These are phyloP conservation scores for Brachionus angularis DNA, from an alignment of 1,140 invertebrate species.

Conservation along the genomic window DNA sequence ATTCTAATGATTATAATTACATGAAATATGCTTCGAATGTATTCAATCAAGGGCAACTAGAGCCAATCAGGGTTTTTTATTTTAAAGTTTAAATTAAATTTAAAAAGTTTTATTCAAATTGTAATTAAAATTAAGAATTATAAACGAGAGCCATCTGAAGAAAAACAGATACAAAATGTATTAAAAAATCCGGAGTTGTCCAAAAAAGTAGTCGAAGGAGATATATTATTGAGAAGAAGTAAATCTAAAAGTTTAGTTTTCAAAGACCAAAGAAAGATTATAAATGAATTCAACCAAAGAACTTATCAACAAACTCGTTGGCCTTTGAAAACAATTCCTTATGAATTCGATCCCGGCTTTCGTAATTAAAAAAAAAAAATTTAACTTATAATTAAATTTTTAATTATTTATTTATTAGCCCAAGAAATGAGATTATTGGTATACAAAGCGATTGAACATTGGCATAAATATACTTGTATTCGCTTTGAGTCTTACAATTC, in stretches of 20 bases:
- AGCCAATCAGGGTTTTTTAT: slow-evolving; percentile 1
- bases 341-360: slow-evolving; percentile 28
- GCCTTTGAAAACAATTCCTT: slow-evolving; percentile 42
- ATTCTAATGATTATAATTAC: no score
- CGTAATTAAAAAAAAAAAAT: slow-evolving; percentile 6
- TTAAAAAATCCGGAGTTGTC: not conserved
- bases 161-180: slow-evolving; percentile 25
- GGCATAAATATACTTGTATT: slow-evolving; percentile 39
- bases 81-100: no score
- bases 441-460: slow-evolving; percentile 17
- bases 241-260: not conserved
- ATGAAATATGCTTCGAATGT: no score
- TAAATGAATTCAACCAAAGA: not conserved
- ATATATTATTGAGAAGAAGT: not conserved
- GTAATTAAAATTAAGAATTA: no score
- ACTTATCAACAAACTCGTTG: slow-evolving; percentile 7
- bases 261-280: slow-evolving; percentile 23
- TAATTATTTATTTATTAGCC: slow-evolving; percentile 4
- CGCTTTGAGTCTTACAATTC: slow-evolving; percentile 44
- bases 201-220: slow-evolving; percentile 9
- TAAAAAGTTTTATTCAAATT: no score
- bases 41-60: no score
- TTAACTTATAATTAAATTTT: not conserved
- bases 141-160: slow-evolving; percentile 10
- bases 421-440: not conserved